Evolutionary conservation across 2,113 vertebrate genomes (phyloP).

Genomic region (Scortum barcoo): DNA sequence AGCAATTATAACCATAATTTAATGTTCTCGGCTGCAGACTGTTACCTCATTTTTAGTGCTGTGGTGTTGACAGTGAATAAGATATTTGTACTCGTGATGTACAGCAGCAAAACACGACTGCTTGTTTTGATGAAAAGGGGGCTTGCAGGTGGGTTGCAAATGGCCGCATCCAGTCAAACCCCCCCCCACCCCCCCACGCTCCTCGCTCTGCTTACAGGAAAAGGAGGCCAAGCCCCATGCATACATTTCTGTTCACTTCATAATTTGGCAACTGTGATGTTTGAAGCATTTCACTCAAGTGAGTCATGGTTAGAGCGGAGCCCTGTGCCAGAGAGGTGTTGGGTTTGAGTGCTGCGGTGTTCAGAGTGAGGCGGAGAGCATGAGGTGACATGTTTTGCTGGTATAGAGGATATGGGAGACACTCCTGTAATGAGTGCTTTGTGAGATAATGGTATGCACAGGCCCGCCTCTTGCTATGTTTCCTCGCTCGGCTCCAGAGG

Average conservation of each 20-base stretch:
- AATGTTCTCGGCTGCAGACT: conserved; percentile 25
- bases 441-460: conserved; percentile 80
- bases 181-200: neutral
- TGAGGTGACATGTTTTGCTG: conserved; percentile 84
- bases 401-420: conserved; percentile 76
- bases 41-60: conserved; percentile 43
- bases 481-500: conserved; percentile 66
- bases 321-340: conserved; percentile 67
- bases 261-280: conserved; percentile 68
- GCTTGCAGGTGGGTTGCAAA: conserved; percentile 34
- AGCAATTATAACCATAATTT: conserved; percentile 62
- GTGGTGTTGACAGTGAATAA: conserved; percentile 56
- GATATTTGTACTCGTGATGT: conserved; percentile 44
- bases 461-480: conserved; percentile 61
- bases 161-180: neutral
- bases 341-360: conserved; percentile 59
- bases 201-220: conserved; percentile 51
- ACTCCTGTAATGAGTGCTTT: conserved; percentile 82
- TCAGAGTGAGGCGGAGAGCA: conserved; percentile 64
- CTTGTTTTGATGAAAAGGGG: conserved; percentile 45
- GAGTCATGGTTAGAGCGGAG: conserved; percentile 77
- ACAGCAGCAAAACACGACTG: conserved; percentile 44
- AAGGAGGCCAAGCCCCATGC: conserved; percentile 38
- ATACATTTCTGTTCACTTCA: conserved; percentile 73
- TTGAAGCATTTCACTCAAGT: conserved; percentile 80